Evolutionary conservation across 1,140 invertebrate genomes (phyloP).

Genomic region (Lysiphlebus fabarum): DNA sequence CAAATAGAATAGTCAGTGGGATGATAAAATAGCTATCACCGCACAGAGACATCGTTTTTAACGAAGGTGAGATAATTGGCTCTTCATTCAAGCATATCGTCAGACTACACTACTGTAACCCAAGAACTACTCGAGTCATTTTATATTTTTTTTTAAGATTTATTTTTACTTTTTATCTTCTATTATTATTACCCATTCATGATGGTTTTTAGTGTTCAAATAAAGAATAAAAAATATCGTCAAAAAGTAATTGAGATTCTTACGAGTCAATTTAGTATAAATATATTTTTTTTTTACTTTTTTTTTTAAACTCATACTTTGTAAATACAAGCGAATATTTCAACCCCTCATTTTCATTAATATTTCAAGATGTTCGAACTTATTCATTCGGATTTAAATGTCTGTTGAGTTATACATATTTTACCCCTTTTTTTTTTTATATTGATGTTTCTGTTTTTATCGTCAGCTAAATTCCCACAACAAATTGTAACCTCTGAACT

Average conservation of each 20-base stretch:
- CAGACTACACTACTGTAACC: background rate
- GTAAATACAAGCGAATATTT: too few species aligned
- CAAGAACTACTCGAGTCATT: slow-evolving; percentile 6
- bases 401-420: too few species aligned
- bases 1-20: too few species aligned
- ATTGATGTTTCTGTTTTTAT: too few species aligned
- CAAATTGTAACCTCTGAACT: too few species aligned
- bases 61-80: slow-evolving; percentile 6
- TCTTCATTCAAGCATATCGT: slow-evolving; percentile 9
- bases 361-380: too few species aligned
- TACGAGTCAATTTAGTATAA: background rate
- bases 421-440: too few species aligned
- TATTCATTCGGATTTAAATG: too few species aligned
- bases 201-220: background rate
- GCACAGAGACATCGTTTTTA: too few species aligned
- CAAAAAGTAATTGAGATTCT: slow-evolving; percentile 15
- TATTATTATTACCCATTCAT: background rate
- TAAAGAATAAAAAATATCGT: background rate
- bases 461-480: too few species aligned
- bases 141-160: background rate
- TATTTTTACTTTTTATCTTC: background rate
- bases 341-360: too few species aligned
- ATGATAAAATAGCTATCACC: too few species aligned
- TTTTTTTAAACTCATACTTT: background rate
- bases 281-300: background rate